A percentile compares a stretch with the other conserved stretches of the same genome.
These are phyloP conservation scores for Pelodytes ibericus DNA, from an alignment of 2,797 vertebrate species.

Conservation along the genomic window DNA sequence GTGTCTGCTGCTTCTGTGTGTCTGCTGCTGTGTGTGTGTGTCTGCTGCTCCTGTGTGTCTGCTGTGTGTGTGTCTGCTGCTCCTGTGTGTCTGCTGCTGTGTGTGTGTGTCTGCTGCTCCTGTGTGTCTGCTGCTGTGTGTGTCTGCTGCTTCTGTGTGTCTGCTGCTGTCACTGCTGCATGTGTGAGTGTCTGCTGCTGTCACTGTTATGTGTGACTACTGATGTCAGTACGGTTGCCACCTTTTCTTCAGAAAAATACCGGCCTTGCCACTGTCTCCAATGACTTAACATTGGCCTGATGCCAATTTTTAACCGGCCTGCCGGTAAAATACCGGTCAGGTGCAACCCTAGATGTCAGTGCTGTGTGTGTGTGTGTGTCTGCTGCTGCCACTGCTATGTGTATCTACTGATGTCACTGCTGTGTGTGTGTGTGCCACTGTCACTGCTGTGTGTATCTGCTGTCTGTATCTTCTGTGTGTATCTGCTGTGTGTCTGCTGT, in stretches of 20 bases:
- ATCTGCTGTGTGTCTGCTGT: not conserved
- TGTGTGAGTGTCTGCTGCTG: not conserved
- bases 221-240: too few species aligned
- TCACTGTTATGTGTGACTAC: constrained; percentile 1
- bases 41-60: not conserved
- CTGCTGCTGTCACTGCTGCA: too few species aligned
- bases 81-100: not conserved
- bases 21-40: not conserved
- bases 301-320: too few species aligned
- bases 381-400: not conserved
- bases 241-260: too few species aligned
- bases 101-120: not conserved
- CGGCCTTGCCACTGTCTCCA: too few species aligned
- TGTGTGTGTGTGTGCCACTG: not conserved
- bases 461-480: not conserved
- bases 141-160: not conserved
- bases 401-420: not conserved
- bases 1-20: not conserved
- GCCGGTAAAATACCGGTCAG: too few species aligned
- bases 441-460: not conserved
- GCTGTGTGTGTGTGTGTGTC: not conserved
- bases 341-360: too few species aligned
- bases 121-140: not conserved
- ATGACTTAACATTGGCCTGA: too few species aligned
- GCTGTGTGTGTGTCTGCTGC: not conserved